Evolutionary conservation across 2,888 invertebrate species (phyloP).

Genomic region (Leptopilina drosophilae): DNA sequence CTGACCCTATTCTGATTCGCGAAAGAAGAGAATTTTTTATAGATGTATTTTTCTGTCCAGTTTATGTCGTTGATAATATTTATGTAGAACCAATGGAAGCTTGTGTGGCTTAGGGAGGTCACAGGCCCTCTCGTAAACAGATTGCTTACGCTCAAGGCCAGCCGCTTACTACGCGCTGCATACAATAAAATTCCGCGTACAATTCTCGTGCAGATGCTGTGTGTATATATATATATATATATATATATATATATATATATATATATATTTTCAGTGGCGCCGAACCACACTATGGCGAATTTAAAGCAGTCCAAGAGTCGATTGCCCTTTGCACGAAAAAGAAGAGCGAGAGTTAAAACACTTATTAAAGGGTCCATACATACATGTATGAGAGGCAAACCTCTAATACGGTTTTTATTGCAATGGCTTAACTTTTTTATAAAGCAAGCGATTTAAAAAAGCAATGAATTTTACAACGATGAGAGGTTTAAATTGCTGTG

Average conservation of each 20-base stretch:
- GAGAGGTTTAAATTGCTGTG: not conserved
- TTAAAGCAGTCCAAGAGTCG: constrained; percentile 27
- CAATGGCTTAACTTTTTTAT: constrained; percentile 17
- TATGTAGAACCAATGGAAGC: constrained; percentile 51
- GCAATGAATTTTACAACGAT: constrained; percentile 24
- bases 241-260: constrained; percentile 6
- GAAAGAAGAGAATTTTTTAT: too few species aligned
- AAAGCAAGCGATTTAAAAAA: constrained; percentile 2
- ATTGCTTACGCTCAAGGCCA: constrained; percentile 73
- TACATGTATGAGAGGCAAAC: constrained; percentile 5
- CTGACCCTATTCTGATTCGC: too few species aligned
- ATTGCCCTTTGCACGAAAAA: constrained; percentile 37
- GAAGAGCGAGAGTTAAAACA: constrained; percentile 29
- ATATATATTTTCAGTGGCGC: constrained; percentile 44
- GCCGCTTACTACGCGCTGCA: constrained; percentile 62
- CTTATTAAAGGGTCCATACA: constrained; percentile 32
- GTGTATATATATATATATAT: constrained; percentile 28
- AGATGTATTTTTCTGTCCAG: too few species aligned
- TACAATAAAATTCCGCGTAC: constrained; percentile 55
- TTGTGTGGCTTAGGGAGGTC: constrained; percentile 59
- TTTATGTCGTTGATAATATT: constrained; percentile 21
- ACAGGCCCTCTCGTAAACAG: constrained; percentile 71
- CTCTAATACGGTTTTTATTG: constrained; percentile 29
- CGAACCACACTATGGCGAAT: constrained; percentile 20
- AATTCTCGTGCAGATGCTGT: constrained; percentile 51